A percentile compares a stretch with the other conserved stretches of the same genome.
phyloP scores from a whole-genome alignment of 2,797 vertebrate genomes.

The Peromyscus aztecus region DNA sequence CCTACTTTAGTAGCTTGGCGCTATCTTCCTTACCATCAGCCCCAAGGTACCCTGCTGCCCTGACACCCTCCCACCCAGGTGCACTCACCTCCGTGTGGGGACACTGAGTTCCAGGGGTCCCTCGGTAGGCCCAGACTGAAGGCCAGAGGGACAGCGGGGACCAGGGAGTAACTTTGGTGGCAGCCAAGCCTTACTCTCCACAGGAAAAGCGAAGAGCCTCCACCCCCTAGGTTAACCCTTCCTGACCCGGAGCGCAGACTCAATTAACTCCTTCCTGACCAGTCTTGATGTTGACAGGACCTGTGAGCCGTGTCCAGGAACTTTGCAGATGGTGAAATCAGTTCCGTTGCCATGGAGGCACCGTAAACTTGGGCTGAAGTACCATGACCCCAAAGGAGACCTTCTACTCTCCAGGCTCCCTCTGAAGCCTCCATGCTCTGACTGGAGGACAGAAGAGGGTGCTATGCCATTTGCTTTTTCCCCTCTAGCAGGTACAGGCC shows the following conservation, averaged over 20 bases:
- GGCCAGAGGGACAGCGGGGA: slow-evolving; percentile 66
- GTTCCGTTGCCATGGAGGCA: background rate
- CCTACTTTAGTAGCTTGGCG: background rate
- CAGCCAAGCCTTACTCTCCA: slow-evolving; percentile 81
- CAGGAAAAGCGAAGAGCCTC: slow-evolving; percentile 82
- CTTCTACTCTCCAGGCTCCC: slow-evolving; percentile 1
- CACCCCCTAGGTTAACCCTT: slow-evolving; percentile 81
- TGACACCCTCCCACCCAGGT: background rate
- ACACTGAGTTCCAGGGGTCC: slow-evolving; percentile 24
- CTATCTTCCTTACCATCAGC: background rate
- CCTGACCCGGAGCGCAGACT: slow-evolving; percentile 66
- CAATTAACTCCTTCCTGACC: slow-evolving; percentile 81
- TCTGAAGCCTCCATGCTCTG: background rate
- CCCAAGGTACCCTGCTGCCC: background rate
- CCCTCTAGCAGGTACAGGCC: slow-evolving; percentile 23
- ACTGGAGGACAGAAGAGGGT: background rate
- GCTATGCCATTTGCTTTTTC: background rate
- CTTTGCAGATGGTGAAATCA: slow-evolving; percentile 4
- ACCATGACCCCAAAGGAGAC: background rate
- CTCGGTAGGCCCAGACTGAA: slow-evolving; percentile 35
- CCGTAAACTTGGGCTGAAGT: background rate
- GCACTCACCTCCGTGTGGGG: slow-evolving; percentile 69
- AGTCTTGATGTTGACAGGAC: background rate
- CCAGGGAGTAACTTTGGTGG: slow-evolving; percentile 76
- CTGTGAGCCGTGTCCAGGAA: background rate